phyloP scores from a whole-genome alignment of 2,888 invertebrate genomes.

The Byasa hedistus region DNA sequence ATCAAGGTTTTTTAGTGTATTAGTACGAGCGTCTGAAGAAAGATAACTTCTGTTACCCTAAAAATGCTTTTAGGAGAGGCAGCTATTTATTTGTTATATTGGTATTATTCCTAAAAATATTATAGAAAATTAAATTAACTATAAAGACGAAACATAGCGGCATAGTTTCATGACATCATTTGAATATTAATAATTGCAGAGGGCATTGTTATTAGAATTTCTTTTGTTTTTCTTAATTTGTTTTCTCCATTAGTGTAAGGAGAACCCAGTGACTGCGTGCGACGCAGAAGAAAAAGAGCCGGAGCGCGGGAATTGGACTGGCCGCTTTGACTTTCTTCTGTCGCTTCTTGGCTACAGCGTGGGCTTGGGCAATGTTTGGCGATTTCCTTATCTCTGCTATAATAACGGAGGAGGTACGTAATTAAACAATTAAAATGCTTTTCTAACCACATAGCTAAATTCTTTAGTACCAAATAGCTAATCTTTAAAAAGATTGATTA shows the following conservation, averaged over 20 bases:
- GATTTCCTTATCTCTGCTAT: constrained; percentile 87
- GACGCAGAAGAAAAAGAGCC: constrained; percentile 64
- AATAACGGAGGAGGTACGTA: constrained; percentile 86
- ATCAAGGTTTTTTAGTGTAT: too few relatives aligned
- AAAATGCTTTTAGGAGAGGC: too few relatives aligned
- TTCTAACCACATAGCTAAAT: neutral
- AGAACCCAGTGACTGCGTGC: constrained; percentile 47
- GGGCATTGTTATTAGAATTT: neutral
- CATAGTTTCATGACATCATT: neutral
- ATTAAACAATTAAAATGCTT: neutral
- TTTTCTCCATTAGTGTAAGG: constrained; percentile 46
- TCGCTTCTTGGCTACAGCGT: constrained; percentile 86
- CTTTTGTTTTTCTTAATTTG: neutral
- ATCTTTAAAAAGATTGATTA: neutral
- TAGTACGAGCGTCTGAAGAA: too few relatives aligned
- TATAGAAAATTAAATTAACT: too few relatives aligned
- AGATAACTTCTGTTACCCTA: too few relatives aligned
- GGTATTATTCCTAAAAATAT: too few relatives aligned
- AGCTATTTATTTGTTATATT: too few relatives aligned
- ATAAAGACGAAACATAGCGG: too few relatives aligned
- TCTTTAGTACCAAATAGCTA: neutral
- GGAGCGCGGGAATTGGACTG: constrained; percentile 86
- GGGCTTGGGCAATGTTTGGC: constrained; percentile 87
- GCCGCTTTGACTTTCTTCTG: constrained; percentile 86
- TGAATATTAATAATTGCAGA: neutral